Evolutionary conservation across 2,888 invertebrate genomes (phyloP).

Genomic region (Drosophila vallismaia): DNA sequence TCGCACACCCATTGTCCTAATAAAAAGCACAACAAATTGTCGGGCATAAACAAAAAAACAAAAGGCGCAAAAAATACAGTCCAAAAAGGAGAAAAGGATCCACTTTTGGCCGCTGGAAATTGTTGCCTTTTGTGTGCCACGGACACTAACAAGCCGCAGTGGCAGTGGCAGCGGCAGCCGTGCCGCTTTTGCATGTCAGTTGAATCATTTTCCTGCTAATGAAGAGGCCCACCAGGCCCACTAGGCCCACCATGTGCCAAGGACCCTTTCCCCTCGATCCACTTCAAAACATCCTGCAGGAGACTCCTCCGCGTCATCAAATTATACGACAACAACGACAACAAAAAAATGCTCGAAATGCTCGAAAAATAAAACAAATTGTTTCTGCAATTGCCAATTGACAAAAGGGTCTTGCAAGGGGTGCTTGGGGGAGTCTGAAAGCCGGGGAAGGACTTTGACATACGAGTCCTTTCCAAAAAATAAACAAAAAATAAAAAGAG

Average conservation of each 20-base stretch:
- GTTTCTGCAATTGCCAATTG: conserved; percentile 61
- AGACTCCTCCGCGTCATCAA: conserved; percentile 1
- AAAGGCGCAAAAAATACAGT: conserved; percentile 19
- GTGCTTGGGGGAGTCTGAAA: no score
- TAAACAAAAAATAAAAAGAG: background rate
- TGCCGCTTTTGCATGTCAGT: conserved; percentile 22
- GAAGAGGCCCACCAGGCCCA: conserved; percentile 63
- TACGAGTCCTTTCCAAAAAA: conserved; percentile 39
- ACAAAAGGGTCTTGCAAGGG: background rate
- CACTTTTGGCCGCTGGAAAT: conserved; percentile 23
- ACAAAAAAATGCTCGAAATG: no score
- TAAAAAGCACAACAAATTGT: conserved; percentile 78
- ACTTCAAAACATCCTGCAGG: background rate
- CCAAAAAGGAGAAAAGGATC: conserved; percentile 20
- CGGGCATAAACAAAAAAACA: conserved; percentile 18
- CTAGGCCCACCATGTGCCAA: conserved; percentile 48
- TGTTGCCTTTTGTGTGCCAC: conserved; percentile 44
- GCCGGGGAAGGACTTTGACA: conserved; percentile 42
- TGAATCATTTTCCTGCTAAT: conserved; percentile 56
- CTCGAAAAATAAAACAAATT: conserved; percentile 11
- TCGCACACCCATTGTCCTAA: conserved; percentile 48
- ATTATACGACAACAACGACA: conserved; percentile 37
- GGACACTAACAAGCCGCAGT: conserved; percentile 55
- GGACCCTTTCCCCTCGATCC: background rate
- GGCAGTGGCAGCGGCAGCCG: background rate